Conservation (phyloP, 2,113 vertebrate species). For the zebrafish (Danio rerio) region DNA sequence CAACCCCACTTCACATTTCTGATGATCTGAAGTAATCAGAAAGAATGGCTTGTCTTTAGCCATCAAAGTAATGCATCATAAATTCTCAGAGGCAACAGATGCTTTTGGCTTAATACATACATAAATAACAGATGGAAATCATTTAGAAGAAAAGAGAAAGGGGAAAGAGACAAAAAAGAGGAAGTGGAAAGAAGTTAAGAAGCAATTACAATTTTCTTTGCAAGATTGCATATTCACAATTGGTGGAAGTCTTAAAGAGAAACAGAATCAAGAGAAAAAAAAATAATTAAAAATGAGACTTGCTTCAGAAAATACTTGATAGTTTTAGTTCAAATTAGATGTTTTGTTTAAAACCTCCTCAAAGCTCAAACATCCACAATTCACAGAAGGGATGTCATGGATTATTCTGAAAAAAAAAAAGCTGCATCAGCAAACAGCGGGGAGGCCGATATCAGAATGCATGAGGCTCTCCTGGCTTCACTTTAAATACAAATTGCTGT, state of each 20-base stretch:
- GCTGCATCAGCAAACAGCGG: conserved; percentile 74
- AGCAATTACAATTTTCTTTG: conserved; percentile 59
- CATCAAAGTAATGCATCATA: conserved; percentile 58
- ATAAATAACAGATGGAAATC: conserved; percentile 63
- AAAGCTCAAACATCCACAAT: conserved; percentile 52
- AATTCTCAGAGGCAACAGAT: conserved; percentile 53
- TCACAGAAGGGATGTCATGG: conserved; percentile 66
- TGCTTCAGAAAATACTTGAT: conserved; percentile 44
- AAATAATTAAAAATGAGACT: conserved; percentile 62
- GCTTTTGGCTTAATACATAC: conserved; percentile 57
- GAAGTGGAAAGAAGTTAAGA: background rate
- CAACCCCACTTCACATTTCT: conserved; percentile 35
- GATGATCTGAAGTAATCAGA: conserved; percentile 51
- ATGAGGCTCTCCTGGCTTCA: conserved; percentile 51
- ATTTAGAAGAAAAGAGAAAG: conserved; percentile 45
- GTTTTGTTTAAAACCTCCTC: background rate
- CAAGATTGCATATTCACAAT: conserved; percentile 56
- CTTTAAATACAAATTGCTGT: conserved; percentile 82
- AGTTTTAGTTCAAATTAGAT: conserved; percentile 48
- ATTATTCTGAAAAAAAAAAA: conserved; percentile 64
- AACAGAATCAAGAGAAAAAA: conserved; percentile 4
- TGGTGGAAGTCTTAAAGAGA: conserved; percentile 46
- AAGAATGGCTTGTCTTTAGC: conserved; percentile 43
- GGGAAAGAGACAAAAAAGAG: conserved; percentile 8
- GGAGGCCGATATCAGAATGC: conserved; percentile 64